A percentile compares a stretch with the other conserved stretches of the same genome.
These are phyloP conservation scores for Lycophotia porphyrea DNA, from an alignment of 2,888 invertebrate species.

Conservation along the genomic window DNA sequence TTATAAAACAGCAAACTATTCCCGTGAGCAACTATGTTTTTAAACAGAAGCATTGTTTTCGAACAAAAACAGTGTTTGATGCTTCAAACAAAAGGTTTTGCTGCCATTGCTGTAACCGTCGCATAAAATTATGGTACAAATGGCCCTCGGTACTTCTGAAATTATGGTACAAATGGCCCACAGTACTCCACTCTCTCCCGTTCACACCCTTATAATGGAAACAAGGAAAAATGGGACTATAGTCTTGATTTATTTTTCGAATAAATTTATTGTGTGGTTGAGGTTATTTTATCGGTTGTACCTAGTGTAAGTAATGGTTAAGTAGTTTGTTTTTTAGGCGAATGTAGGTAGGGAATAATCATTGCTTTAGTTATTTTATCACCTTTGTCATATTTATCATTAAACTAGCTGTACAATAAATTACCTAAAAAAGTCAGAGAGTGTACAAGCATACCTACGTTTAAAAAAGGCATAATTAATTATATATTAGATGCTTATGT, in stretches of 20 bases:
- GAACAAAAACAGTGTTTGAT: constrained; percentile 64
- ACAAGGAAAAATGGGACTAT: constrained; percentile 50
- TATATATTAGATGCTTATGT: no score
- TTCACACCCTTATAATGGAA: constrained; percentile 48
- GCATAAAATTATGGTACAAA: constrained; percentile 62
- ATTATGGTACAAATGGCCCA: constrained; percentile 63
- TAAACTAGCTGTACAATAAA: no score
- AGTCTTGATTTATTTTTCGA: constrained; percentile 50
- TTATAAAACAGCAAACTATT: constrained; percentile 46
- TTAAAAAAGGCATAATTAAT: no score
- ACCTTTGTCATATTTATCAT: background rate
- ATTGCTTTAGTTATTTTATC: background rate
- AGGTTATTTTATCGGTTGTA: constrained; percentile 21
- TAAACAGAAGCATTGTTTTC: constrained; percentile 35
- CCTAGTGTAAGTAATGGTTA: background rate
- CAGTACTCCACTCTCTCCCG: constrained; percentile 45
- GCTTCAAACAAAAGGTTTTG: constrained; percentile 62
- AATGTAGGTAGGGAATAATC: background rate
- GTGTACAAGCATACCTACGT: no score
- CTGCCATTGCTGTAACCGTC: constrained; percentile 49
- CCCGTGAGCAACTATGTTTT: constrained; percentile 57
- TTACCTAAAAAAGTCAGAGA: no score
- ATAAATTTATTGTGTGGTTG: constrained; percentile 28
- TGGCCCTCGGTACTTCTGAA: constrained; percentile 56
- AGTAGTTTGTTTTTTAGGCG: background rate